Base-by-base conservation (phyloP, 1,140 invertebrate species). In the Proctacanthus coquilletti region DNA sequence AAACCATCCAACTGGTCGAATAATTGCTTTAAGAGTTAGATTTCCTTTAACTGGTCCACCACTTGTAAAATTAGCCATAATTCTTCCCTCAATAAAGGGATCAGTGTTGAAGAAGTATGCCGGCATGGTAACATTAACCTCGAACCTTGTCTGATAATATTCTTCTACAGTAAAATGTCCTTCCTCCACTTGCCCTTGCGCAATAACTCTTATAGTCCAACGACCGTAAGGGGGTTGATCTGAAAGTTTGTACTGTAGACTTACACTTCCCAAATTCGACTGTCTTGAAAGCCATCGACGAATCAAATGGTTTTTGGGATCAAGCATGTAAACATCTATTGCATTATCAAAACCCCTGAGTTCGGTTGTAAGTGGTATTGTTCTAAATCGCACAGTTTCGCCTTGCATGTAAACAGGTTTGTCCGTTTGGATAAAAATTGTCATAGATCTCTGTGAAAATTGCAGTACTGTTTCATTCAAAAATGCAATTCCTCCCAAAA, bases 401-500 rank as follows among this genome's bases (percentile, higher is more conserved):
- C 85, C 79, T 60, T 94, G 91, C 72, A 82, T 94, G 51, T 96
- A 97, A 0, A 94, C 74, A 0, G 91, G 89, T 56, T 94, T 94
- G 53, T 97, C 88, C 38, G 87, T 79, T 62, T 95, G 91, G 46
- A 97, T 82, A 47, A 96, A 89, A 43, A 96, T 86, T 0, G 91
- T 89, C 81, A 92, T 88, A 5, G 86, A 88, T n/a, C 84, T 62
- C 48, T 83, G 80, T 0, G 81, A 87, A 52, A 91, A 92, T 8
- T 66, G 65, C 9, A 93, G 60, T 40, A 70, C 58, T 0, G 84
- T 86, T 53, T 87, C 82, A 47, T 91, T 91, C 9, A 76, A 56
- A 56, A 92, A 92, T 0, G 83, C 82, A 13, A 78, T 74, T 3
- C 86, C 87, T 14, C 84, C 86, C 14, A 84, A 74, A 2, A 86